Evolutionary conservation across 2,797 vertebrate genomes (phyloP).

Genomic region (Sebastiscus tertius): DNA sequence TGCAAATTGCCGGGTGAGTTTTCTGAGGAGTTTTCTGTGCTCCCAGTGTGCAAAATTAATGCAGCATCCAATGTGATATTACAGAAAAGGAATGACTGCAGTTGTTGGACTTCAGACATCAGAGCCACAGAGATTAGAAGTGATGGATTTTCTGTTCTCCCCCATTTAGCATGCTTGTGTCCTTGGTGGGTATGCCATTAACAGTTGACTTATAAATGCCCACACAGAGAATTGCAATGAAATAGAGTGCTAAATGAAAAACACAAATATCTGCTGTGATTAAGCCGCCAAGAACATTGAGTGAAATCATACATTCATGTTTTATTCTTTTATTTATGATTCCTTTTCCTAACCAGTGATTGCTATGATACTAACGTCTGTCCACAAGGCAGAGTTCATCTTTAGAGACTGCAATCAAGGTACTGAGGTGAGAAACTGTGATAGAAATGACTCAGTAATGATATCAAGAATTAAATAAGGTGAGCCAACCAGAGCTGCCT

Average conservation of each 20-base stretch:
- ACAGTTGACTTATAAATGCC: conserved; percentile 11
- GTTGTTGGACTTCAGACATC: conserved; percentile 15
- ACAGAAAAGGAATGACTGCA: neutral
- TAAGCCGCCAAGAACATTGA: neutral
- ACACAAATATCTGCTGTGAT: neutral
- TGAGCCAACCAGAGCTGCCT: conserved; percentile 3
- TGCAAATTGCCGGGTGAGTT: neutral
- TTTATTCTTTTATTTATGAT: neutral
- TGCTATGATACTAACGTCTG: neutral
- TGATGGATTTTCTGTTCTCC: conserved; percentile 45
- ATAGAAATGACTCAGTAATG: conserved; percentile 6
- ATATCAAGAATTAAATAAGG: conserved; percentile 29
- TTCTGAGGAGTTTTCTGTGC: neutral
- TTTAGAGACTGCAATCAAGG: conserved; percentile 15
- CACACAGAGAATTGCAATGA: neutral
- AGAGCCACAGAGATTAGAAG: conserved; percentile 31
- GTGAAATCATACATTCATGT: neutral
- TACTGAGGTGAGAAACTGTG: conserved; percentile 20
- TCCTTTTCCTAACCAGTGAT: too few species aligned
- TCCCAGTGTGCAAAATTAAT: conserved; percentile 8
- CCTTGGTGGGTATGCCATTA: conserved; percentile 33
- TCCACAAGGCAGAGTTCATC: conserved; percentile 6
- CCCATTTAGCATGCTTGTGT: conserved; percentile 33
- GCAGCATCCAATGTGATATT: neutral
- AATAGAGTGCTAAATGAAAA: neutral